A percentile compares a stretch with the other conserved stretches of the same genome.
These are phyloP conservation scores for Dipodomys stephensi DNA, from an alignment of 2,113 vertebrate species.

Conservation along the genomic window DNA sequence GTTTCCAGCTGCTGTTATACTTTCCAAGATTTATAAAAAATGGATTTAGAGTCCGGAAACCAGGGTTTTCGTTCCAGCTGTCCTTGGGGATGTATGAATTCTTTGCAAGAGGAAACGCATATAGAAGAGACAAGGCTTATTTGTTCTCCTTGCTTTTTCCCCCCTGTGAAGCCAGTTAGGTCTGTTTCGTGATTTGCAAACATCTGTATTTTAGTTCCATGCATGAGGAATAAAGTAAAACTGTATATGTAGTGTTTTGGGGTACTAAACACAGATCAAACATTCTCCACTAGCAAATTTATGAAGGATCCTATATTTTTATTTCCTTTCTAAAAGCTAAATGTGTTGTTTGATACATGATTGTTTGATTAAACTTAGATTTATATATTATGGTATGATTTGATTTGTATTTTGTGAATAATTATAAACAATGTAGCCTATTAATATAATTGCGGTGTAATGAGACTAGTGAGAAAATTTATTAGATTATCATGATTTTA, in stretches of 20 bases:
- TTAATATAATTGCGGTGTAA: neutral
- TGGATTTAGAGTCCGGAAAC: slow-evolving; percentile 61
- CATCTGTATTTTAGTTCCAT: slow-evolving; percentile 58
- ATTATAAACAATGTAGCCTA: neutral
- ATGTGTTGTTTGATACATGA: neutral
- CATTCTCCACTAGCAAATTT: slow-evolving; percentile 41
- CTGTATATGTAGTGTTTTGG: slow-evolving; percentile 24
- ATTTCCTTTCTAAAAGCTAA: slow-evolving; percentile 50
- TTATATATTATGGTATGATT: neutral
- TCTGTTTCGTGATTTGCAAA: slow-evolving; percentile 22
- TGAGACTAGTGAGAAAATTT: slow-evolving; percentile 23
- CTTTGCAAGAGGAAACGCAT: slow-evolving; percentile 48
- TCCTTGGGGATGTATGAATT: slow-evolving; percentile 43
- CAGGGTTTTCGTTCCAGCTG: slow-evolving; percentile 44
- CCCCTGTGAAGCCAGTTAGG: neutral
- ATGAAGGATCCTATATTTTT: slow-evolving; percentile 49
- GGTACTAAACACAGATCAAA: neutral
- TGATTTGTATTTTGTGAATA: neutral
- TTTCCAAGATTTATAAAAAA: slow-evolving; percentile 52
- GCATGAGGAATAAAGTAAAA: slow-evolving; percentile 46
- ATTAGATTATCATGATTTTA: slow-evolving; percentile 37
- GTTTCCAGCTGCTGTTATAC: slow-evolving; percentile 62
- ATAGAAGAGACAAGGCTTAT: slow-evolving; percentile 42
- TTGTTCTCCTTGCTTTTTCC: neutral
- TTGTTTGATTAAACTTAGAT: slow-evolving; percentile 30